Evolutionary conservation across 1,140 invertebrate species (phyloP).

Genomic region (Nasonia vitripennis): DNA sequence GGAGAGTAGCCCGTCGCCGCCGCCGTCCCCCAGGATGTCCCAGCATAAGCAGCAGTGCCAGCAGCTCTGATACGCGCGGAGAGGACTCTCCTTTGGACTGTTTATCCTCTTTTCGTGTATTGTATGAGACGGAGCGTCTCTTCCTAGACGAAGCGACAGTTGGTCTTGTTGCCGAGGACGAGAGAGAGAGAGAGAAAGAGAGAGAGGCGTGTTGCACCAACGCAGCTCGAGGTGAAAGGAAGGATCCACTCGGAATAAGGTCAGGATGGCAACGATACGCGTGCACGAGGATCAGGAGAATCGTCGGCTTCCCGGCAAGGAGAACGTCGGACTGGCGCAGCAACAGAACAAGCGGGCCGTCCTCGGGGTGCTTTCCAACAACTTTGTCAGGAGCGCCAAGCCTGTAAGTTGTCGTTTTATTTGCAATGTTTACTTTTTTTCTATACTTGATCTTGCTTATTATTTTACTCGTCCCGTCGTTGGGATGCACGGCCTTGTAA

Average conservation of each 20-base stretch:
- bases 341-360: constrained; percentile 77
- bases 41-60: not conserved
- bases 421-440: not conserved
- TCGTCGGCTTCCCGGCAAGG: constrained; percentile 65
- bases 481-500: not conserved
- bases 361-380: constrained; percentile 74
- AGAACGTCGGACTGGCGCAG: constrained; percentile 69
- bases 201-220: not conserved
- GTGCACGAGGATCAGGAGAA: constrained; percentile 83
- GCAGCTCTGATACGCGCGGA: not conserved
- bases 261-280: constrained; percentile 75
- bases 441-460: not conserved
- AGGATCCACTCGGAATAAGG: not conserved
- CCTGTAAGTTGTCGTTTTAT: constrained; percentile 65
- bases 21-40: not conserved
- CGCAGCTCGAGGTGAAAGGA: too few species aligned
- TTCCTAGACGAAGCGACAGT: not conserved
- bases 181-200: not conserved
- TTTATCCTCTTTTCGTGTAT: not conserved
- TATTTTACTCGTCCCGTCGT: not conserved
- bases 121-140: not conserved
- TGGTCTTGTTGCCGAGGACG: not conserved
- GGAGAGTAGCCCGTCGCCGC: not conserved
- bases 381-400: constrained; percentile 65
- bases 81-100: not conserved